Base-by-base conservation (phyloP, 2,797 vertebrate genomes). In the Pangasius krempfi region DNA sequence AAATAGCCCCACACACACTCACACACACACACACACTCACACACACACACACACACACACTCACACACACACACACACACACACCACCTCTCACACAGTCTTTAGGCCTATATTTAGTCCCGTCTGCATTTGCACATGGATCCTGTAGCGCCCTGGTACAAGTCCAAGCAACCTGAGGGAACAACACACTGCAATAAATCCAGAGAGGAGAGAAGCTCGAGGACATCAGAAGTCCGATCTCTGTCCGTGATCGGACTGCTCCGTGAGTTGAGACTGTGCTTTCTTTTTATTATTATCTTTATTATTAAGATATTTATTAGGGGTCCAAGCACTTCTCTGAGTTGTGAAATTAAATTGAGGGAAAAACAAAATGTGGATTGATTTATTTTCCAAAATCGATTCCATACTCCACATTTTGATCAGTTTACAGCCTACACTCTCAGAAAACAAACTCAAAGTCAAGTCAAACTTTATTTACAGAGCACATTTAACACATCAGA, bases 51-150 rank as follows among this genome's bases (percentile, higher is more conserved):
- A 33, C 52, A 58, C 52, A 58, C 33, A 33, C 16, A 52, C 50
- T 33, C 50, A 80, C 79, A 82, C 56, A 60, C 79, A 60, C 81
- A 62, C 56, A 18, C 58, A 82, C 58, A 47, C 81, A 83, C 22
- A 47, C 60, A 83, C 60, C 8, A 16, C 33, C 40, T 5, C 25
- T 10, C 27, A 5, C 82, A 52, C 6, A 68, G 60, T 68, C 14
- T 93, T 92, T 92, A 80, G 90, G 92, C 93, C 95, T 96, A 96
- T 96, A 96, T 96, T 96, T 96, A 96, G 95, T 91, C 60, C 92
- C 54, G 93, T 96, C 93, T 84, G 75, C 92, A 94, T 95, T 95
- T 94, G 94, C 94, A 94, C 91, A 91, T 40, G 50, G 84, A 40
- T 86, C 66, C 66, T 18, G 70, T 86, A 10, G 84, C 66, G 9